Conservation (phyloP, 2,113 vertebrate species). For the Tenebrosternarchus preto region DNA sequence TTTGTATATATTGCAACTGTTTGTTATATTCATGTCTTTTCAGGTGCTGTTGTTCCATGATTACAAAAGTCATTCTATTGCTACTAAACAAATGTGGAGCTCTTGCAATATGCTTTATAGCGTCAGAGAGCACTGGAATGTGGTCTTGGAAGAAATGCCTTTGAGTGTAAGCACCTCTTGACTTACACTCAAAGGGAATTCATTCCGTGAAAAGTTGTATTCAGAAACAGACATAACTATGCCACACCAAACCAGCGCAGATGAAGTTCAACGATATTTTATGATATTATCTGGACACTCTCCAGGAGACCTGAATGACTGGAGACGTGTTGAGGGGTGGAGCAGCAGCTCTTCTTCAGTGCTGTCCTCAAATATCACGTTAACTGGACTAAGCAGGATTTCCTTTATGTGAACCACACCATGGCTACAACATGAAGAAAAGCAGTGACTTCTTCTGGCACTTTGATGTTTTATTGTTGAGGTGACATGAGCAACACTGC, state of each 20-base stretch:
- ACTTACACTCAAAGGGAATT: slow-evolving; percentile 11
- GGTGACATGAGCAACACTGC: background rate
- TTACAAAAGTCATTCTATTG: slow-evolving; percentile 48
- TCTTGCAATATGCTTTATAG: slow-evolving; percentile 46
- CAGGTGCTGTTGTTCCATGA: slow-evolving; percentile 3
- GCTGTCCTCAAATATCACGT: background rate
- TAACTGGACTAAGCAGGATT: background rate
- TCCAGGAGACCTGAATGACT: background rate
- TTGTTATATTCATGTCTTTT: slow-evolving; percentile 12
- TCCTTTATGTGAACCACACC: background rate
- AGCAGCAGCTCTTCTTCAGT: background rate
- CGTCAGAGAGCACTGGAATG: slow-evolving; percentile 27
- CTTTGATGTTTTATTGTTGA: slow-evolving; percentile 4
- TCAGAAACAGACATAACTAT: background rate
- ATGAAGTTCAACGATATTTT: background rate
- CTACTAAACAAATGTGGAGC: slow-evolving; percentile 34
- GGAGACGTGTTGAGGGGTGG: background rate
- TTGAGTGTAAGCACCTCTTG: slow-evolving; percentile 6
- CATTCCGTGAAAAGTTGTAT: background rate
- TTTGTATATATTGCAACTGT: slow-evolving; percentile 42
- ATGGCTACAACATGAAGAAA: slow-evolving; percentile 1
- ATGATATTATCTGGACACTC: slow-evolving; percentile 23
- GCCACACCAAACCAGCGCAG: slow-evolving; percentile 13
- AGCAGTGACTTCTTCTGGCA: background rate
- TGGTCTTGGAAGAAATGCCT: slow-evolving; percentile 41